Conservation (phyloP, 2,797 vertebrate genomes). For the Manis crassicaudata region DNA sequence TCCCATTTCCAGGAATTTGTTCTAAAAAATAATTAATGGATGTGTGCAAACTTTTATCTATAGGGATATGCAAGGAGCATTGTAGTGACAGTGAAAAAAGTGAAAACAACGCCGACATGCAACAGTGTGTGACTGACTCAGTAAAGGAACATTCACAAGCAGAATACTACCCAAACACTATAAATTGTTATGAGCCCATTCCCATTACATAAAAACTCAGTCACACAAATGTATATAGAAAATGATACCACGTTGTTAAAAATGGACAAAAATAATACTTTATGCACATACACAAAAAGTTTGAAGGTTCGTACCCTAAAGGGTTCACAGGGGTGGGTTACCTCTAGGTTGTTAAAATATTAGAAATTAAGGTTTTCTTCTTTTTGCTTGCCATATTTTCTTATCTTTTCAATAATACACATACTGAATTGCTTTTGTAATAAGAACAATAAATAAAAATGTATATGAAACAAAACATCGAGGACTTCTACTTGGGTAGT, state of each 20-base stretch:
- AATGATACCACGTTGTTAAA: background rate
- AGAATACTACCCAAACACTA: background rate
- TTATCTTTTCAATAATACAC: background rate
- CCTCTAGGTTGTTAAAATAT: background rate
- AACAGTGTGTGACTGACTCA: background rate
- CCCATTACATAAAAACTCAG: background rate
- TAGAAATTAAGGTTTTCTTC: background rate
- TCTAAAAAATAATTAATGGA: background rate
- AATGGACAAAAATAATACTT: conserved; percentile 18
- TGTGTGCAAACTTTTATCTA: background rate
- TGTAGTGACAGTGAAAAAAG: background rate
- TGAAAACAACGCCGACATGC: background rate
- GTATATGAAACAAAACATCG: background rate
- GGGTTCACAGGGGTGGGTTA: background rate
- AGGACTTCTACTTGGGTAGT: background rate
- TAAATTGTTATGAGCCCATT: background rate
- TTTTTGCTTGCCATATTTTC: background rate
- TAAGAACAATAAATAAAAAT: conserved; percentile 5
- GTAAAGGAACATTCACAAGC: background rate
- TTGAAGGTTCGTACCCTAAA: background rate
- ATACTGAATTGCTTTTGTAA: background rate
- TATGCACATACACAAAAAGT: background rate
- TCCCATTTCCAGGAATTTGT: background rate
- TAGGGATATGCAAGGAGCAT: background rate
- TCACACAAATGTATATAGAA: background rate